These are phyloP conservation scores for Nothoprocta perdicaria DNA, from an alignment of 2,113 vertebrate species.

Conservation along the genomic window DNA sequence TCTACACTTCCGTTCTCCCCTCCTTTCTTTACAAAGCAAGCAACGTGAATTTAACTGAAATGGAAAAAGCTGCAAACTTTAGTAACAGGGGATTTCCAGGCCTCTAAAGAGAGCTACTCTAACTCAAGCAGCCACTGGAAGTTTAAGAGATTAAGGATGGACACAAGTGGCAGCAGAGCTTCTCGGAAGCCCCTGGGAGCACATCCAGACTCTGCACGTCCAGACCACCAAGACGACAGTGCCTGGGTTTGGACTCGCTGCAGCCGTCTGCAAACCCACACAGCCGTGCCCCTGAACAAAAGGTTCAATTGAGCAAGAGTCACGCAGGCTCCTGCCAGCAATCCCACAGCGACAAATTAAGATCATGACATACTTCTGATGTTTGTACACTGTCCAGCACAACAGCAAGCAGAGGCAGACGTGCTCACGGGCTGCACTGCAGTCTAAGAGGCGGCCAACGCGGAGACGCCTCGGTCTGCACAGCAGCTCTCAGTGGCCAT, in stretches of 20 bases:
- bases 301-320: constrained; percentile 71
- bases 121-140: constrained; percentile 1
- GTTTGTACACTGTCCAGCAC: constrained; percentile 41
- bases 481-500: background rate
- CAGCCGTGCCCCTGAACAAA: constrained; percentile 53
- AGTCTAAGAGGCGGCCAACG: background rate
- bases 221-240: constrained; percentile 53
- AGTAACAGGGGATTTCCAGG: background rate
- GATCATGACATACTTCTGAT: constrained; percentile 65
- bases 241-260: constrained; percentile 43
- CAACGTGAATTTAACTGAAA: background rate
- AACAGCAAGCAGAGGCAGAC: constrained; percentile 38
- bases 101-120: background rate
- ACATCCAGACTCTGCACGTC: constrained; percentile 1
- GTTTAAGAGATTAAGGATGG: constrained; percentile 12
- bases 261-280: constrained; percentile 55
- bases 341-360: constrained; percentile 58
- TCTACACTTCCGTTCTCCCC: background rate
- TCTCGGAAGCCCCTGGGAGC: constrained; percentile 60
- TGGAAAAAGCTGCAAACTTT: background rate
- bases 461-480: background rate
- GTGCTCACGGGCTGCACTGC: background rate
- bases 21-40: background rate
- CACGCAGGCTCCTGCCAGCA: constrained; percentile 55
- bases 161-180: constrained; percentile 30